Evolutionary conservation across 2,888 invertebrate species (phyloP).

Genomic region (Yponomeuta malinellus): DNA sequence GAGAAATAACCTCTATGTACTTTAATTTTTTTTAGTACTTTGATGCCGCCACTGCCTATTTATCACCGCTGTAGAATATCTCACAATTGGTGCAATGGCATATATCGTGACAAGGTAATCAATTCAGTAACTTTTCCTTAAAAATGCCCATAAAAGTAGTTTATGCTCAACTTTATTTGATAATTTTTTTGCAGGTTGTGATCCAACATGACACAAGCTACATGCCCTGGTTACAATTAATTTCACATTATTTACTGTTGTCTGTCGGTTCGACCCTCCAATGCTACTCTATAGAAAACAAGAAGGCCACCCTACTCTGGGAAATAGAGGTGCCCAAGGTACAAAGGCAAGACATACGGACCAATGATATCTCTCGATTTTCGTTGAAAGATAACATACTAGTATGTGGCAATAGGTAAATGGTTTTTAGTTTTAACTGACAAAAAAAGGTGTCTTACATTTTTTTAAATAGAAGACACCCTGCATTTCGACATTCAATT

Average conservation of each 20-base stretch:
- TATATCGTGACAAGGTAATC: slow-evolving; percentile 41
- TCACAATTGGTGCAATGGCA: slow-evolving; percentile 56
- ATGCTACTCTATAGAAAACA: slow-evolving; percentile 41
- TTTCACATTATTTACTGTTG: slow-evolving; percentile 38
- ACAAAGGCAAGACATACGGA: slow-evolving; percentile 49
- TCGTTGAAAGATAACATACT: slow-evolving; percentile 43
- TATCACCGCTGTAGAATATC: slow-evolving; percentile 52
- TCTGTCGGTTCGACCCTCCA: slow-evolving; percentile 48
- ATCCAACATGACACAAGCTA: slow-evolving; percentile 46
- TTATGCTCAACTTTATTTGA: neutral
- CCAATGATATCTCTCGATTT: slow-evolving; percentile 67
- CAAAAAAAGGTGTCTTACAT: no score
- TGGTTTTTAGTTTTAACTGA: no score
- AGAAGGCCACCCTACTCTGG: slow-evolving; percentile 40
- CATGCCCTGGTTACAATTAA: slow-evolving; percentile 59
- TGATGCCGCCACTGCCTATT: slow-evolving; percentile 27
- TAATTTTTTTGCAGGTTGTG: slow-evolving; percentile 39
- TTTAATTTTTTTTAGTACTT: slow-evolving; percentile 27
- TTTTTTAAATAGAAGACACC: no score
- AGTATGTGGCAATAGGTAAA: slow-evolving; percentile 63
- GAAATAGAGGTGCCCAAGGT: slow-evolving; percentile 47
- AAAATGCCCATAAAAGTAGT: no score
- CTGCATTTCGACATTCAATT: no score
- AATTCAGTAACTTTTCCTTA: neutral
- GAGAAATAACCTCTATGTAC: neutral